Evolutionary conservation across 1,140 invertebrate species (phyloP), one percentile per base, ranked within the genome.

Genomic region (Rhynchophorus ferrugineus): DNA sequence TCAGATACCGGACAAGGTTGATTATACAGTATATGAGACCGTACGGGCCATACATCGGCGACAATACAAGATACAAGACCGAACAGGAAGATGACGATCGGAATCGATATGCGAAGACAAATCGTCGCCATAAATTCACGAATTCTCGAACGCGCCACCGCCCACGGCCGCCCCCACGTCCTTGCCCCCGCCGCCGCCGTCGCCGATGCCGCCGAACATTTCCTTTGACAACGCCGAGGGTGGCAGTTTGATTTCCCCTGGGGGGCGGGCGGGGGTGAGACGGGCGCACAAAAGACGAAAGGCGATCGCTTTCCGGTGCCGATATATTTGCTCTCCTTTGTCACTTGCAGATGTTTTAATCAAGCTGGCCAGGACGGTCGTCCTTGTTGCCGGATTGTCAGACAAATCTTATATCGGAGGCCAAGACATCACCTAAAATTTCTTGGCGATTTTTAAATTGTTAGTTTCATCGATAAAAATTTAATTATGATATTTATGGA

Each of bases 321-420:
- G 51, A 54, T 54, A 58, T 58, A 58, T 58, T 58, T 50, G 56
- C 52, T 58, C 52, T 53, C 48, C 51, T 54, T 54, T 58, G 56
- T 58, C 56, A 58, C 56, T 58, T 58, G 56, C 56, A 58, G 56
- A 58, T 58, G 56, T 54, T 58, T 58, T 58, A 58, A 58, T 58
- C 51, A 58, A 49, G 53, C 49, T 18, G 49, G 34, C 41, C 42
- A 33, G 9, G 29, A 13, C 35, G 11, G 35, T 34, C 29, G 9
- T 24, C 44, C 11, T 9, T 20, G 41, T 43, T 43, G 41, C 20
- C 41, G 21, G 41, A 22, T 43, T 17, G 13, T 19, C 3, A 37
- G n/a, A n/a, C n/a, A n/a, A n/a, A n/a, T n/a, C n/a, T n/a, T n/a
- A n/a, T n/a, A n/a, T n/a, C n/a, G n/a, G n/a, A n/a, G n/a, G n/a